Evolutionary conservation across 2,888 invertebrate genomes (phyloP).

Genomic region (Synergus japonicus): DNA sequence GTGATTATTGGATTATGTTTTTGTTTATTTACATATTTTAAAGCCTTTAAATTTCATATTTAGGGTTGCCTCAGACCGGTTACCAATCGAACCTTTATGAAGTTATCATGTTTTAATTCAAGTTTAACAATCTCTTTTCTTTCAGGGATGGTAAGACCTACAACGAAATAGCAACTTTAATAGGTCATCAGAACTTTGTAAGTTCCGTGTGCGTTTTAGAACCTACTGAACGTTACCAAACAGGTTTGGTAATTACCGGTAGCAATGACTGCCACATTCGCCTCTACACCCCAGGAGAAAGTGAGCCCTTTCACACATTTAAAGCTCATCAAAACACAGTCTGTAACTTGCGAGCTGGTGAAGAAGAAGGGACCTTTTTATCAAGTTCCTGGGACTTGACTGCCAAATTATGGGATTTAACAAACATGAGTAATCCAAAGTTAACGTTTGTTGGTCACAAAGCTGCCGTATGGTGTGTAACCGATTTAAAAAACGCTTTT

Average conservation of each 20-base stretch:
- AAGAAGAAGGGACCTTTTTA: slow-evolving; percentile 79
- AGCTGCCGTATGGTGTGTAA: slow-evolving; percentile 92
- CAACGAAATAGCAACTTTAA: slow-evolving; percentile 83
- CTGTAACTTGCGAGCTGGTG: slow-evolving; percentile 79
- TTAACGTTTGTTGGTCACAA: slow-evolving; percentile 66
- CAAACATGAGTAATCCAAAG: slow-evolving; percentile 73
- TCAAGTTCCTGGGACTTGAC: slow-evolving; percentile 97
- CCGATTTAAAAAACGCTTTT: slow-evolving; percentile 80
- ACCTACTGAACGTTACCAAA: slow-evolving; percentile 84
- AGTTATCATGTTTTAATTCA: too few species aligned
- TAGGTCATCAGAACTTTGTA: slow-evolving; percentile 92
- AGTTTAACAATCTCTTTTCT: slow-evolving; percentile 53
- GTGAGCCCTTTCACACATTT: slow-evolving; percentile 83
- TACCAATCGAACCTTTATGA: too few species aligned
- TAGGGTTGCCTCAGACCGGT: too few species aligned
- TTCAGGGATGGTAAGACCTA: slow-evolving; percentile 82
- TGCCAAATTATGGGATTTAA: slow-evolving; percentile 89
- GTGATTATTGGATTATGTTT: not conserved
- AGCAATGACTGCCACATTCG: slow-evolving; percentile 92
- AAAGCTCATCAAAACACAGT: slow-evolving; percentile 89
- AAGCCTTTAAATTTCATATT: not conserved
- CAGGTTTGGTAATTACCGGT: slow-evolving; percentile 91
- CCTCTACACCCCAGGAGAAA: slow-evolving; percentile 86
- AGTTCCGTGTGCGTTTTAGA: slow-evolving; percentile 88
- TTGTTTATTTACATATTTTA: not conserved